A percentile compares a stretch with the other conserved stretches of the same genome.
These are phyloP conservation scores for Chironex yamaguchii DNA, from an alignment of 30 jellyfish, hydroid and myxozoan genomes.

Conservation along the genomic window DNA sequence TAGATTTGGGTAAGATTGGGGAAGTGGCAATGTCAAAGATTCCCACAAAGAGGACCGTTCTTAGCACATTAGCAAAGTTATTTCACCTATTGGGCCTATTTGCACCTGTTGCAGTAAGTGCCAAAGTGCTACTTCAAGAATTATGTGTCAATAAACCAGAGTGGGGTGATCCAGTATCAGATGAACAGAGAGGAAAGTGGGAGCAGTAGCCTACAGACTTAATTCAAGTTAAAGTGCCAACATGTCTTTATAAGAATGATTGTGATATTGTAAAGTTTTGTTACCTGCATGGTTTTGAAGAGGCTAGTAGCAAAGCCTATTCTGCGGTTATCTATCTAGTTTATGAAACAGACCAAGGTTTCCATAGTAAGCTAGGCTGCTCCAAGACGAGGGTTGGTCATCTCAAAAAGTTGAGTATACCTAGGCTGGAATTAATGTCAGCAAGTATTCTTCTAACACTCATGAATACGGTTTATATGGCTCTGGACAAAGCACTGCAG, in stretches of 20 bases:
- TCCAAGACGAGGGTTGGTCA: constrained; percentile 27
- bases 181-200: neutral
- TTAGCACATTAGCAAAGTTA: neutral
- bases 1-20: neutral
- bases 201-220: neutral
- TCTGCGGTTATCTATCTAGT: constrained; percentile 17
- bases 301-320: constrained; percentile 2
- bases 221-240: neutral
- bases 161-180: constrained; percentile 23
- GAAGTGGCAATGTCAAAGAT: neutral
- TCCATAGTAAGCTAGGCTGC: neutral
- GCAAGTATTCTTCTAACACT: neutral
- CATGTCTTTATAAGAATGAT: neutral
- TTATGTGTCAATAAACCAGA: constrained; percentile 1
- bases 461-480: constrained; percentile 5
- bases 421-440: constrained; percentile 38
- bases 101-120: neutral
- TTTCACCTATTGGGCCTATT: constrained; percentile 10
- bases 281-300: neutral
- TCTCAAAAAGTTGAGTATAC: constrained; percentile 13
- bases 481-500: neutral
- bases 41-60: constrained; percentile 8
- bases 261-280: too few species aligned
- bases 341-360: constrained; percentile 2
- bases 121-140: constrained; percentile 5